Base-by-base conservation (phyloP, 2,888 invertebrate genomes). In the Barypeithes pellucidus region DNA sequence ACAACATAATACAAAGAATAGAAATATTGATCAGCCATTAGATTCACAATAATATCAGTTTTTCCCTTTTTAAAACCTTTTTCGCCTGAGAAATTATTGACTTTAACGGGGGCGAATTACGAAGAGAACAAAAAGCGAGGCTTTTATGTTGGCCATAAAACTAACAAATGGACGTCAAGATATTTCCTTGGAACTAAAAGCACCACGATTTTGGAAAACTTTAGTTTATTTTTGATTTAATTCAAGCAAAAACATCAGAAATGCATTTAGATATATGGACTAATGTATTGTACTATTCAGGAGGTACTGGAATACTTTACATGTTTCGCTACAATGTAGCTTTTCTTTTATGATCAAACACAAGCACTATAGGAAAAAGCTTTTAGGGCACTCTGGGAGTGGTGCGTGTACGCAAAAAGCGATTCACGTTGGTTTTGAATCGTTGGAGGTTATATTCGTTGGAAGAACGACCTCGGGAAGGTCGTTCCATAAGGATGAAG, bases 41-140 rank as follows among this genome's bases (percentile, higher is more conserved):
- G 39, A 39, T 39, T 12, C 39, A 4, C n/a, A 1, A 1, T 39
- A n/a, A 12, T 39, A 39, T 12, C 39, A n/a, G 12, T 39, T 39
- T 39, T 39, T 39, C 12, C 9, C 4, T n/a, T 39, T 39, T 39
- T 12, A 9, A 39, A 39, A 39, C 39, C 39, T 39, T n/a, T 39
- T 39, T 39, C 39, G 39, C 39, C 12, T 39, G 39, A 39, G 39
- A 39, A 39, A 39, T 39, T 39, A 39, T 39, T 39, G 39, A 39
- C 39, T 39, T n/a, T 39, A 39, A 39, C 39, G 11, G 39, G 24
- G 39, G 39, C 39, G n/a, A 39, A 39, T 39, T 39, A 39, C 39
- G 39, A 4, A n/a, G 12, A 39, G n/a, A 39, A 39, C n/a, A 39
- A 39, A 39, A 39, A 39, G n/a, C 39, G 39, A 39, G n/a, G 39